Percentiles rank a stretch among this genome's conserved stretches.
phyloP scores from a whole-genome alignment of 2,113 vertebrate species.

The Phrynosoma platyrhinos region DNA sequence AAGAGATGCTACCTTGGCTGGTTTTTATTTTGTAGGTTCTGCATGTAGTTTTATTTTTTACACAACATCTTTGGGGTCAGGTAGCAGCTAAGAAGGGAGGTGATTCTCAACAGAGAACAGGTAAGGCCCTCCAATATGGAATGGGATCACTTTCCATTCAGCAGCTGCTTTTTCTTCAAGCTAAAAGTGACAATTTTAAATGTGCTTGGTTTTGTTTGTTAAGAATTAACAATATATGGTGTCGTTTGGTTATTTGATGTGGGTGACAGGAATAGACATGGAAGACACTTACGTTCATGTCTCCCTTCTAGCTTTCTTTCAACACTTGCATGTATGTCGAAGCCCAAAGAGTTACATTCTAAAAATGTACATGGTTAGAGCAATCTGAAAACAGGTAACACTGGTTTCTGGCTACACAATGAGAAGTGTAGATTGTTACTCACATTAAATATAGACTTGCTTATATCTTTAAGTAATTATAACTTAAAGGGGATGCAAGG shows the following conservation, averaged over 20 bases:
- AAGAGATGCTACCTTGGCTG: neutral
- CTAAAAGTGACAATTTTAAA: neutral
- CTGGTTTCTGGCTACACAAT: neutral
- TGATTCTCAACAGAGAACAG: neutral
- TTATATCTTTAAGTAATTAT: neutral
- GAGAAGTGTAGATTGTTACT: neutral
- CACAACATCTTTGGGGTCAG: neutral
- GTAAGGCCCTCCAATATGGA: neutral
- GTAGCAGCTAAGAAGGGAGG: neutral
- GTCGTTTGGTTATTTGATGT: neutral
- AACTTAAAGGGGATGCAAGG: neutral
- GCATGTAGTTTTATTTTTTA: neutral
- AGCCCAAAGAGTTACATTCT: neutral
- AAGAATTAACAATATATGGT: too few species aligned
- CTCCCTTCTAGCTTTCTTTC: slow-evolving; percentile 6
- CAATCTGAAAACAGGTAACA: neutral
- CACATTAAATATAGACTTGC: neutral
- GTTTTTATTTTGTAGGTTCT: neutral
- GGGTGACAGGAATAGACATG: neutral
- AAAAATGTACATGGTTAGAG: neutral
- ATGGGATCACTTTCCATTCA: neutral
- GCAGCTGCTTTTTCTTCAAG: neutral
- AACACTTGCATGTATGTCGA: neutral
- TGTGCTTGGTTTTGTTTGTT: too few species aligned
- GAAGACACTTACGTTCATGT: neutral